These are phyloP conservation scores for Trichogramma pretiosum DNA, from an alignment of 1,140 invertebrate genomes.

Conservation along the genomic window DNA sequence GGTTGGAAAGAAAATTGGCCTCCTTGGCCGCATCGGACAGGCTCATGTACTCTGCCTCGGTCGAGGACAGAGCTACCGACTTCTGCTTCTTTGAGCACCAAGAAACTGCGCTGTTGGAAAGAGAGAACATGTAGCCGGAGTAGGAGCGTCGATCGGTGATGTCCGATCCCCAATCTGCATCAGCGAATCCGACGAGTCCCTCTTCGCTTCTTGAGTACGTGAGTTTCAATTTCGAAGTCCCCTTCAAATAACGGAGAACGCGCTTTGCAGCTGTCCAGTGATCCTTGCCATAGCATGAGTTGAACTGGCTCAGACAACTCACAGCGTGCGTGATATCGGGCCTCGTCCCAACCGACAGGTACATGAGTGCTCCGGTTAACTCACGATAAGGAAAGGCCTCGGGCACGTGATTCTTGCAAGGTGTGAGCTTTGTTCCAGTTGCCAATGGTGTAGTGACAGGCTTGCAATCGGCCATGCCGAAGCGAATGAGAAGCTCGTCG, in stretches of 20 bases:
- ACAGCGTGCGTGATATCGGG: conserved; percentile 34
- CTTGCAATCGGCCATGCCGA: conserved; percentile 25
- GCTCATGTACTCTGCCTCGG: conserved; percentile 38
- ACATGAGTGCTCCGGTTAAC: conserved; percentile 33
- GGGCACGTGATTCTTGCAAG: background rate
- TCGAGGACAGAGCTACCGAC: conserved; percentile 27
- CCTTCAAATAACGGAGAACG: conserved; percentile 28
- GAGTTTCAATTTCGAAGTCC: conserved; percentile 16
- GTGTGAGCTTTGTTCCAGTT: background rate
- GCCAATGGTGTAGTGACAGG: conserved; percentile 20
- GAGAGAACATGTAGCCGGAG: too few species aligned
- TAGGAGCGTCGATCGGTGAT: conserved; percentile 21
- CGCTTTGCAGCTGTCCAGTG: conserved; percentile 28
- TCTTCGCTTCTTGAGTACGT: conserved; percentile 7
- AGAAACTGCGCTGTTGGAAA: conserved; percentile 6
- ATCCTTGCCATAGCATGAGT: background rate
- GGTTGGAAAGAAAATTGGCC: conserved; percentile 12
- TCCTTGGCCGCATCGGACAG: conserved; percentile 26
- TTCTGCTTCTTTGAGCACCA: conserved; percentile 23
- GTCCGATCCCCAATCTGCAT: conserved; percentile 27
- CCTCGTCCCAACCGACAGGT: conserved; percentile 28
- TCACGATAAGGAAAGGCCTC: conserved; percentile 25
- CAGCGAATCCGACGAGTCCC: conserved; percentile 11
- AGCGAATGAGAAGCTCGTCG: conserved; percentile 12
- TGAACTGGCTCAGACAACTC: conserved; percentile 18